Conservation (phyloP, 2,888 invertebrate genomes). For the Pteria penguin region DNA sequence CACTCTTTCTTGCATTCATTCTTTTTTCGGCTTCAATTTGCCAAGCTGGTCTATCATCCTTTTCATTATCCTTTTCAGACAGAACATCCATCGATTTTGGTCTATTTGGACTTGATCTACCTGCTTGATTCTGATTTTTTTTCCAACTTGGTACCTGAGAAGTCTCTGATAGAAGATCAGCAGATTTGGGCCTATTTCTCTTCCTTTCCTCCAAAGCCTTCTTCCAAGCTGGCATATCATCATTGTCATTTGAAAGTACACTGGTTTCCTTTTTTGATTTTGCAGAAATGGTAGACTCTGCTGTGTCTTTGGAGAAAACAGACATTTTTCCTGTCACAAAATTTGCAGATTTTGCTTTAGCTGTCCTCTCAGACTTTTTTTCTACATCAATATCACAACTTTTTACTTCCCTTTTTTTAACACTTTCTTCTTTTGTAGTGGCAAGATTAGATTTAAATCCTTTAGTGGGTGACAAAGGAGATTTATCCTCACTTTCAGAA, state of each 20-base stretch:
- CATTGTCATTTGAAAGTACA: constrained; percentile 14
- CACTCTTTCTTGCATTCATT: constrained; percentile 61
- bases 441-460: neutral
- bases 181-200: constrained; percentile 42
- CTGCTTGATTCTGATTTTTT: constrained; percentile 6
- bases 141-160: neutral
- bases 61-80: constrained; percentile 33
- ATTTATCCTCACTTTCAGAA: constrained; percentile 13
- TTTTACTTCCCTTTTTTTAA: constrained; percentile 34
- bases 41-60: constrained; percentile 62
- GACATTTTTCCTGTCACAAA: constrained; percentile 6
- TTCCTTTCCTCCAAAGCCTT: constrained; percentile 20
- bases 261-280: neutral
- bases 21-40: constrained; percentile 72
- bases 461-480: neutral
- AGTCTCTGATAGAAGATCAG: constrained; percentile 27
- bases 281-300: neutral
- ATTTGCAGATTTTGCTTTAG: constrained; percentile 32
- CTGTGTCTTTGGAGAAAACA: neutral
- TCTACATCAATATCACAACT: constrained; percentile 26
- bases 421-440: constrained; percentile 12
- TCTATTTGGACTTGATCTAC: constrained; percentile 25
- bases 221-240: constrained; percentile 61
- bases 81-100: constrained; percentile 57
- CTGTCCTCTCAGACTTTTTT: constrained; percentile 27